A percentile compares a stretch with the other conserved stretches of the same genome.
Evolutionary conservation across 2,797 vertebrate genomes (phyloP).

Genomic region (Urophycis tenuis): DNA sequence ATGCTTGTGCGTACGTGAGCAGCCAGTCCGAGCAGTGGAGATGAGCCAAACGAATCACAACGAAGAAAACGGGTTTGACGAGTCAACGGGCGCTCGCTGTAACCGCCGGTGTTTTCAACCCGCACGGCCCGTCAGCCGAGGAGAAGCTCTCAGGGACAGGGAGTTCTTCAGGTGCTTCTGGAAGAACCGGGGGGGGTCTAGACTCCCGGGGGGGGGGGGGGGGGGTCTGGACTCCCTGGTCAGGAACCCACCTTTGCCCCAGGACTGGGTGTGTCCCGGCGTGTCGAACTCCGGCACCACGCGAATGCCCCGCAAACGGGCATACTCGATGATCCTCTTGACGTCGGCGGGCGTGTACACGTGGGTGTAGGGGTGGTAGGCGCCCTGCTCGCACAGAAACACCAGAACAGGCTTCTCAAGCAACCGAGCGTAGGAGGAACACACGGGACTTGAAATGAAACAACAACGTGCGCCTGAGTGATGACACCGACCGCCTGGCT

Average conservation of each 20-base stretch:
- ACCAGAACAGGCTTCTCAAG: not conserved
- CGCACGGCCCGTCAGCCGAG: too few relatives aligned
- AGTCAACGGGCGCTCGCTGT: too few relatives aligned
- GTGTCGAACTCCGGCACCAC: conserved; percentile 92
- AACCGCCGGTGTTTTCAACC: too few relatives aligned
- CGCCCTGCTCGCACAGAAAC: conserved; percentile 70
- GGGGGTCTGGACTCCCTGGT: too few relatives aligned
- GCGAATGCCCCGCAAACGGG: conserved; percentile 84
- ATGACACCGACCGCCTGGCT: conserved; percentile 76
- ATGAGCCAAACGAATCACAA: too few relatives aligned
- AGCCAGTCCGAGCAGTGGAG: too few relatives aligned
- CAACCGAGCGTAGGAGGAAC: not conserved
- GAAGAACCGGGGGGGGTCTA: not conserved
- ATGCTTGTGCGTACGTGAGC: too few relatives aligned
- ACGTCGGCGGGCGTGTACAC: conserved; percentile 84
- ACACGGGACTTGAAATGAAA: too few relatives aligned
- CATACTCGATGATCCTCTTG: conserved; percentile 82
- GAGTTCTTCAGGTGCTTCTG: not conserved
- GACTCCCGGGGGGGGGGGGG: not conserved
- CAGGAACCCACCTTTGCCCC: conserved; percentile 86
- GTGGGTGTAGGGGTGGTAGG: conserved; percentile 82
- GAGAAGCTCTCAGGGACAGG: not conserved
- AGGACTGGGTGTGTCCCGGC: conserved; percentile 86
- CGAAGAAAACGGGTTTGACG: too few relatives aligned
- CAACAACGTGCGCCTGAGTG: too few relatives aligned